Conservation (phyloP, 1,140 invertebrate genomes). For the Choristoneura fumiferana region DNA sequence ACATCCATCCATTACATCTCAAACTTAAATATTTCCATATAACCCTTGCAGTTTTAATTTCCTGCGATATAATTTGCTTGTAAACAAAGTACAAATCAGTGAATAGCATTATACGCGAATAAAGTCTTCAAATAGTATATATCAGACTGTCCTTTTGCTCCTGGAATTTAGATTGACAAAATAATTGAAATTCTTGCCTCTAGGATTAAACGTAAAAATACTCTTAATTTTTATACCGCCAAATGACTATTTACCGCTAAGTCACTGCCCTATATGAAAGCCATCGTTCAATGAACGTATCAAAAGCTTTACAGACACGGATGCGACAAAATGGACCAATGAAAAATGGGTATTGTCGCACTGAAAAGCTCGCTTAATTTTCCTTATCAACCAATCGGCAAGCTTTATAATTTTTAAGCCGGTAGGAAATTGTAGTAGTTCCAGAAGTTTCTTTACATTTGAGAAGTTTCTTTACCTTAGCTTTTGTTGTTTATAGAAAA, state of each 20-base stretch:
- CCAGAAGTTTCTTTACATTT: too few species aligned
- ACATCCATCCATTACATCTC: conserved; percentile 6
- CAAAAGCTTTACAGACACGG: too few species aligned
- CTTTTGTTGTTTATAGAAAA: too few species aligned
- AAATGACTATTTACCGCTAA: conserved; percentile 7
- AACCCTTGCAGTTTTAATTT: background rate
- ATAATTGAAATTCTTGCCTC: conserved; percentile 48
- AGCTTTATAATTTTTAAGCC: too few species aligned
- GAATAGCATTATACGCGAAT: conserved; percentile 42
- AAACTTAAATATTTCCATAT: background rate
- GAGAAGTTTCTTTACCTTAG: too few species aligned
- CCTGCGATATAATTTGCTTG: conserved; percentile 33
- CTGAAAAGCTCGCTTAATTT: too few species aligned
- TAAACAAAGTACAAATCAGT: conserved; percentile 67
- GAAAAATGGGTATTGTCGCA: too few species aligned
- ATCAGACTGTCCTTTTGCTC: conserved; percentile 58
- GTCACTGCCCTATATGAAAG: background rate
- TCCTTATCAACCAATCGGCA: too few species aligned
- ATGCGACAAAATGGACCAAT: too few species aligned
- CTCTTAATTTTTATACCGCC: conserved; percentile 39
- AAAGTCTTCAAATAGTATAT: conserved; percentile 43
- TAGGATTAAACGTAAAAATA: conserved; percentile 39
- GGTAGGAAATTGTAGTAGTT: too few species aligned
- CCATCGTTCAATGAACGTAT: too few species aligned
- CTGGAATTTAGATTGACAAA: conserved; percentile 43